phyloP scores from a whole-genome alignment of 2,113 vertebrate genomes.

The Hypocryptadius cinnamomeus region DNA sequence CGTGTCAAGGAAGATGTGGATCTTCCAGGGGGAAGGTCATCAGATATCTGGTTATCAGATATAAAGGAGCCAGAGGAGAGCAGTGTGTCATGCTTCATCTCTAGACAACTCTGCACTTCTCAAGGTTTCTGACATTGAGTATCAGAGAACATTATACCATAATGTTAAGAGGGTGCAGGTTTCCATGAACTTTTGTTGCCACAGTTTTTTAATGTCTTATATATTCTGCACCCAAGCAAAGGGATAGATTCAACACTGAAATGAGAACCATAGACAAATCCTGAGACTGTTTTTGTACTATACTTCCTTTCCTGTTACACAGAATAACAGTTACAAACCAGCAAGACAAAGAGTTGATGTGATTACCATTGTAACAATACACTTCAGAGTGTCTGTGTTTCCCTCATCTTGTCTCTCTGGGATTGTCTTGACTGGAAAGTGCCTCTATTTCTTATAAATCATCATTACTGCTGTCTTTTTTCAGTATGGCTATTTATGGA shows the following conservation, averaged over 20 bases:
- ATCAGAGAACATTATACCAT: not conserved
- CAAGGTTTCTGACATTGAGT: not conserved
- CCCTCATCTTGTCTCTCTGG: not conserved
- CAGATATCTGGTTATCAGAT: not conserved
- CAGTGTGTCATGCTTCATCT: not conserved
- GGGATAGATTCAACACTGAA: not conserved
- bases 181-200: not conserved
- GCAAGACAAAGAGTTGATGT: not conserved
- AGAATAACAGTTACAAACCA: not conserved
- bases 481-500: not conserved
- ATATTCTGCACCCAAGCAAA: not conserved
- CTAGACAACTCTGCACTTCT: not conserved
- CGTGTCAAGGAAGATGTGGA: not conserved
- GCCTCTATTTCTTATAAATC: slow-evolving; percentile 1
- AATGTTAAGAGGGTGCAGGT: not conserved
- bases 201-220: not conserved
- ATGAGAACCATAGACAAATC: not conserved
- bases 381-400: not conserved
- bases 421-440: not conserved
- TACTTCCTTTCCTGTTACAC: not conserved
- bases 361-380: not conserved
- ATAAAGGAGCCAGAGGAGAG: not conserved
- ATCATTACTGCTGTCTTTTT: not conserved
- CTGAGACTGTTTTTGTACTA: not conserved
- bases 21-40: not conserved